A percentile compares a stretch with the other conserved stretches of the same genome.
Conservation (phyloP, 2,888 invertebrate genomes). For the Eupithecia subfuscata region DNA sequence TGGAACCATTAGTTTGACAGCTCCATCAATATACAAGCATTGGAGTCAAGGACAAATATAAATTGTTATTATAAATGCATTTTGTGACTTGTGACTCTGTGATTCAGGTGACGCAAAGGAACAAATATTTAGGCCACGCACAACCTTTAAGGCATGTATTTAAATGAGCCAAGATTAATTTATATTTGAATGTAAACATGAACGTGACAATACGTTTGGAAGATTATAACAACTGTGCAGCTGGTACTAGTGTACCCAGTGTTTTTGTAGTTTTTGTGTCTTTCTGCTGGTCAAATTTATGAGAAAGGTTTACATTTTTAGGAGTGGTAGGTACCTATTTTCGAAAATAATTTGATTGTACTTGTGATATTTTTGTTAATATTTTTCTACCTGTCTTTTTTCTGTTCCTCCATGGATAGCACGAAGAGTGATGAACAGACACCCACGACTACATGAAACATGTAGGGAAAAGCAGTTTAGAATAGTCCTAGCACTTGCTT, state of each 20-base stretch:
- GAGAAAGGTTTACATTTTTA: background rate
- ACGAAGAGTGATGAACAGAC: too few relatives aligned
- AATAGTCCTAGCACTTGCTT: too few relatives aligned
- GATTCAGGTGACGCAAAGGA: conserved; percentile 36
- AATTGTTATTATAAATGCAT: conserved; percentile 24
- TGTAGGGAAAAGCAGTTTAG: too few relatives aligned
- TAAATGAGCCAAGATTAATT: conserved; percentile 31
- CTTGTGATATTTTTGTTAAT: too few relatives aligned
- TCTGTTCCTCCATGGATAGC: too few relatives aligned
- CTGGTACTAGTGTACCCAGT: background rate
- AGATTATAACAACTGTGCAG: background rate
- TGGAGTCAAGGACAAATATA: conserved; percentile 26
- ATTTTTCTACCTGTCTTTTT: too few relatives aligned
- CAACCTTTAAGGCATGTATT: conserved; percentile 26
- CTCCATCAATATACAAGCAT: conserved; percentile 21
- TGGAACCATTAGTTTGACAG: background rate
- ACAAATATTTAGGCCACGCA: conserved; percentile 38
- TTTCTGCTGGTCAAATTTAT: background rate
- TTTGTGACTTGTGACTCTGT: conserved; percentile 23
- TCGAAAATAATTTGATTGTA: too few relatives aligned
- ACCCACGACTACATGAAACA: too few relatives aligned
- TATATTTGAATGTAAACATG: conserved; percentile 18
- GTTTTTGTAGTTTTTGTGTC: background rate
- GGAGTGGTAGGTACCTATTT: too few relatives aligned
- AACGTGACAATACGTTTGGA: background rate